phyloP scores from a whole-genome alignment of 35 echinoderm and acorn worm species.

The Heliocidaris erythrogramma region DNA sequence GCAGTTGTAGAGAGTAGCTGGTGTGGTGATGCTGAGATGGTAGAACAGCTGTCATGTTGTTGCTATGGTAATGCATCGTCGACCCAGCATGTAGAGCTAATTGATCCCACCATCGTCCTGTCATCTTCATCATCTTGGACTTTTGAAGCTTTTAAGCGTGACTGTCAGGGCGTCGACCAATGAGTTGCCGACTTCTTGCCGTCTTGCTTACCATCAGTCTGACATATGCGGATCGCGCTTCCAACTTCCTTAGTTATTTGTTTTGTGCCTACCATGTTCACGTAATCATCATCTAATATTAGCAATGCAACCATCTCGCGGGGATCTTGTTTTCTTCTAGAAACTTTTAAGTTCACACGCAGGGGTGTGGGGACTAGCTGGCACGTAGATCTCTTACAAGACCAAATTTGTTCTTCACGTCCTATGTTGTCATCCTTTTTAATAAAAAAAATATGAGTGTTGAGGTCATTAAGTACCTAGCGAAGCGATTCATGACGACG shows the following conservation, averaged over 20 bases:
- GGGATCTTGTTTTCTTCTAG: not conserved
- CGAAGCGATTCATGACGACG: not conserved
- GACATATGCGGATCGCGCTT: not conserved
- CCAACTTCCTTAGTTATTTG: not conserved
- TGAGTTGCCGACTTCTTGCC: not conserved
- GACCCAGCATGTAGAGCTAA: conserved; percentile 33
- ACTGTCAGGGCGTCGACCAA: not conserved
- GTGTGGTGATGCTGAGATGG: not conserved
- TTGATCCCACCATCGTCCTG: conserved; percentile 12
- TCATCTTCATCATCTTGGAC: conserved; percentile 10
- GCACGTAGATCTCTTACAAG: not conserved
- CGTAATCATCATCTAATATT: not conserved
- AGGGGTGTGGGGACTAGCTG: not conserved
- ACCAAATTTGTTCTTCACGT: not conserved
- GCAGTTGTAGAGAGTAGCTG: conserved; percentile 9
- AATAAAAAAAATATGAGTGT: conserved; percentile 30
- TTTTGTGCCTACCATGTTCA: not conserved
- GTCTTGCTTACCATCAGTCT: not conserved
- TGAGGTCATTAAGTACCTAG: conserved; percentile 1
- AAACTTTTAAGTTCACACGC: not conserved
- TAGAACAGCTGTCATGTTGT: conserved; percentile 20
- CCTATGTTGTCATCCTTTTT: not conserved
- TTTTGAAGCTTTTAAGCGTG: conserved; percentile 16
- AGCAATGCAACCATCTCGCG: not conserved
- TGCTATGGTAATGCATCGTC: not conserved